These are phyloP conservation scores for Rousettus leschenaultii DNA, from an alignment of 2,113 vertebrate genomes.

Conservation along the genomic window DNA sequence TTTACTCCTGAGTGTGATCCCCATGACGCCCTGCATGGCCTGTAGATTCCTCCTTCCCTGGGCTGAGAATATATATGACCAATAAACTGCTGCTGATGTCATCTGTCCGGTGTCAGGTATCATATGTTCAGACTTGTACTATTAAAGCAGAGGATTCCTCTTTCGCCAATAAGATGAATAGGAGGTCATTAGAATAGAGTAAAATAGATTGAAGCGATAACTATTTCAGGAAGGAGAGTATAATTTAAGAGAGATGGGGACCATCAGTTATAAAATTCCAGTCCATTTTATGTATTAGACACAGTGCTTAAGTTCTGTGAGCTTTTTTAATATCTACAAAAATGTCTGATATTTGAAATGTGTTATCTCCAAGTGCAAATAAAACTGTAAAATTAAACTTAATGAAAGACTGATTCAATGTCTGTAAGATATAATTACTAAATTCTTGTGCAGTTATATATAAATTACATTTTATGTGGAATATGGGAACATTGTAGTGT, in stretches of 20 bases:
- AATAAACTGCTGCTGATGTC: neutral
- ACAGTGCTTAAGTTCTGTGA: neutral
- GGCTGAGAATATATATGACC: neutral
- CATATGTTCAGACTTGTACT: neutral
- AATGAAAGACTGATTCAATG: neutral
- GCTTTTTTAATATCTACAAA: neutral
- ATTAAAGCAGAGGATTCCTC: neutral
- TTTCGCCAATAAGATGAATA: neutral
- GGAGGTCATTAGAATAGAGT: neutral
- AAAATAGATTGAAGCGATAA: neutral
- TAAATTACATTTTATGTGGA: neutral
- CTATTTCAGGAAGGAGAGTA: neutral
- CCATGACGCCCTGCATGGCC: fast-evolving
- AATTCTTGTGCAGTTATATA: neutral
- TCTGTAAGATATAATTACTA: neutral
- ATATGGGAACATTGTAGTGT: neutral
- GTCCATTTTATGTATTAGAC: neutral
- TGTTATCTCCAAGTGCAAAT: neutral
- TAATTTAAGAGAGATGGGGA: neutral
- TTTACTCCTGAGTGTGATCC: fast-evolving
- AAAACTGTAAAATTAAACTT: slow-evolving; percentile 15
- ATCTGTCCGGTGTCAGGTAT: neutral
- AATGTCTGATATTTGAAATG: neutral
- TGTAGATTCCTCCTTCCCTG: neutral
- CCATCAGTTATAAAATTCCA: neutral